A percentile compares a stretch with the other conserved stretches of the same genome.
Evolutionary conservation across 1,140 invertebrate species (phyloP).

Genomic region (Drosophila watanabei): DNA sequence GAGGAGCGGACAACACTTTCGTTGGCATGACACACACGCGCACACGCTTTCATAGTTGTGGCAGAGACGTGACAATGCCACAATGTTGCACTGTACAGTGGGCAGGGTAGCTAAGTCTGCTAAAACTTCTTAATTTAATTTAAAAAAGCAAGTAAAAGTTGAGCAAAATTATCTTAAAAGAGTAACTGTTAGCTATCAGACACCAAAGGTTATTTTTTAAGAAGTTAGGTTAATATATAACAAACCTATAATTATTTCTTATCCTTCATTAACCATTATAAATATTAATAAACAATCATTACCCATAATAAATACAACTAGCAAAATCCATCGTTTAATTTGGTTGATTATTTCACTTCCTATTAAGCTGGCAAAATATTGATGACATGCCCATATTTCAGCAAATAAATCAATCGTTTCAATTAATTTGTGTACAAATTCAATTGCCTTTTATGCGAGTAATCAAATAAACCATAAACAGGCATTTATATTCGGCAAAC

Average conservation of each 20-base stretch:
- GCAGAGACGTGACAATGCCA: slow-evolving; percentile 47
- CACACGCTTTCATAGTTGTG: slow-evolving; percentile 43
- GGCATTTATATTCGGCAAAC: slow-evolving; percentile 26
- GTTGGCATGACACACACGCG: slow-evolving; percentile 59
- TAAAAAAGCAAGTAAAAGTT: neutral
- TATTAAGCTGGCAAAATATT: neutral
- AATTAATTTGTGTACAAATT: slow-evolving; percentile 29
- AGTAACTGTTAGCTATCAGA: neutral
- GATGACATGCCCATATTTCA: neutral
- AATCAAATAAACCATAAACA: slow-evolving; percentile 19
- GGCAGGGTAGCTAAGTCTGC: neutral
- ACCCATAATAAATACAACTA: no score
- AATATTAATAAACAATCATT: neutral
- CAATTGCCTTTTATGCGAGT: slow-evolving; percentile 22
- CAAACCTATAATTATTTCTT: neutral
- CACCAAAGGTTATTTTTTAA: neutral
- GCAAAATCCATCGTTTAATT: neutral
- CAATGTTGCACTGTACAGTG: slow-evolving; percentile 39
- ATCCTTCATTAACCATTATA: neutral
- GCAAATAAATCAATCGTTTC: slow-evolving; percentile 25
- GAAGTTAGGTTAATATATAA: neutral
- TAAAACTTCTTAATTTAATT: neutral
- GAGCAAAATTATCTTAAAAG: neutral
- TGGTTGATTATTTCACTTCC: slow-evolving; percentile 17
- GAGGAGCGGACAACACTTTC: slow-evolving; percentile 57